Evolutionary conservation across 2,888 invertebrate genomes (phyloP).

Genomic region (Pinctada fucata): DNA sequence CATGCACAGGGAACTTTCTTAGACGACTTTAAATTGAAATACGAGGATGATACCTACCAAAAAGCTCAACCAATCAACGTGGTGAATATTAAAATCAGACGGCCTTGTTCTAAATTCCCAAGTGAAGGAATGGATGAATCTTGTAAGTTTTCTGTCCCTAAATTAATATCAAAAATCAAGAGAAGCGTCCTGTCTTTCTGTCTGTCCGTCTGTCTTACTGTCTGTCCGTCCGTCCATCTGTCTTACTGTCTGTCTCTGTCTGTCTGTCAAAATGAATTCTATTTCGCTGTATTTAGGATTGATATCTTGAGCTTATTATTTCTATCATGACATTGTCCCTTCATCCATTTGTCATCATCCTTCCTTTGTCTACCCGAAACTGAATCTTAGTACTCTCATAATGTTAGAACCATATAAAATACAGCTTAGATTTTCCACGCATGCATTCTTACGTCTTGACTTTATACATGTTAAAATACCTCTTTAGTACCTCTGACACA

Average conservation of each 20-base stretch:
- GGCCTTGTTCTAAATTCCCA: conserved; percentile 64
- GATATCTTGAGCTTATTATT: not conserved
- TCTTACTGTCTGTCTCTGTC: not conserved
- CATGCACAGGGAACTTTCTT: conserved; percentile 64
- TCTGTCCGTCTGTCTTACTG: not conserved
- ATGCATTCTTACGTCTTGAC: too few species aligned
- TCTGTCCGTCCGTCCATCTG: too few species aligned
- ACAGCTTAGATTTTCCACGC: too few species aligned
- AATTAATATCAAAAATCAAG: too few species aligned
- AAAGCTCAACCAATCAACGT: conserved; percentile 55
- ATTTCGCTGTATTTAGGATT: too few species aligned
- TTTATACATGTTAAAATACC: too few species aligned
- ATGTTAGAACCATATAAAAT: too few species aligned
- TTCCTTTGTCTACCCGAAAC: not conserved
- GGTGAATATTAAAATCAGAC: conserved; percentile 62
- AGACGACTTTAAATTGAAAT: conserved; percentile 59
- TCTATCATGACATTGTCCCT: not conserved
- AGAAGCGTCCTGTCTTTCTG: not conserved
- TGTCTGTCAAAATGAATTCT: not conserved
- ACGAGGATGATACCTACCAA: conserved; percentile 54
- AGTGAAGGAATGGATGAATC: conserved; percentile 66
- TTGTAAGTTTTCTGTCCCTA: conserved; percentile 49
- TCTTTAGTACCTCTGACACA: too few species aligned
- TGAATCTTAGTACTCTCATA: not conserved
- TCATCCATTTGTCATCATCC: conserved; percentile 1